Base-by-base conservation (phyloP, 35 echinoderm and acorn worm species). In the Lytechinus pictus region DNA sequence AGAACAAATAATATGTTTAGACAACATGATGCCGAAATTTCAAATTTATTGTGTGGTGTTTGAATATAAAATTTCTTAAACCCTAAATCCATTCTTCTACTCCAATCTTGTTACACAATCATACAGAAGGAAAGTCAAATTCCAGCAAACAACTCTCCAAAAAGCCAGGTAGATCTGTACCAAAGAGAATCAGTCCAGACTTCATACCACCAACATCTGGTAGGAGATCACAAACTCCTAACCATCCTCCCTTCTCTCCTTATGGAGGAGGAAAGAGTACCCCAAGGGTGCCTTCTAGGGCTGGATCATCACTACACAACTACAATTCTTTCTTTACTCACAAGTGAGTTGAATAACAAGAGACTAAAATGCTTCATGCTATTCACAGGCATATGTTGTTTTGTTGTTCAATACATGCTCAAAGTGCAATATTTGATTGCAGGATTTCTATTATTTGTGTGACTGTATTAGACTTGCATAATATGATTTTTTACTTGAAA, bases 301-400 rank as follows among this genome's bases (percentile, higher is more conserved):
- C 93, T 3, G 86, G 91, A 86, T 95, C 96, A 92, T 95, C 92
- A 27, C 51, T 95, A 19, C 94, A 95, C 28, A 97, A 99, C 86
- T 99, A 97, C 86, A 97, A 99, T 95, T 99, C 98, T 55, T 99
- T 99, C 57, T 99, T 97, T 33, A 99, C 98, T 21, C 98, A 99
- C 95, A 99, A 99, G 98, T 99, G 97, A 96, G 98, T 97, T 60
- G 33, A 44, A 44, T 44, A 79, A 5, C 66, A 4, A 13, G 1
- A 79, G 66, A 24, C 66, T 71, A 13, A 71, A 19, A 19, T 71
- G 12, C 61, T 11, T 57, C 11, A 11, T 57, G 55, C 56, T 58
- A 0, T 58, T 58, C 13, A 8, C 9, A 58, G 9, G 16, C 56
- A 58, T 58, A 9, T 11, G 56, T 58, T 58, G 5, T 58, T 58